These are phyloP conservation scores for Ophioderma brevispina DNA, from an alignment of 35 echinoderm and acorn worm species.

Conservation along the genomic window DNA sequence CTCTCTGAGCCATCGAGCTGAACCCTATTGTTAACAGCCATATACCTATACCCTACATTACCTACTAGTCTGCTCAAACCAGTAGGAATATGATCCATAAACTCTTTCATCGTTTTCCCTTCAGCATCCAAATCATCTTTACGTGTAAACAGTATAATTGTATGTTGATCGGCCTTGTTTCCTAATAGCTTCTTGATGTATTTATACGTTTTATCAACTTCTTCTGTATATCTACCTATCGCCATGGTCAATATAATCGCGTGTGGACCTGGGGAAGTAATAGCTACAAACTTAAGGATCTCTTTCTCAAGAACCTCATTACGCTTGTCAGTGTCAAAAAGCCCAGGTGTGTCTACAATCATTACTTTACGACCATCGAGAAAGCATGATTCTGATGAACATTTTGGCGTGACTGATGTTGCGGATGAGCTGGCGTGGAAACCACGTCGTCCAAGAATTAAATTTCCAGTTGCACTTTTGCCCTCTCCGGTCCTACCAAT, in stretches of 20 bases:
- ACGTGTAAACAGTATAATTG: neutral
- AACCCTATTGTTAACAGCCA: no score
- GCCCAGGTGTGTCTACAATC: constrained; percentile 6
- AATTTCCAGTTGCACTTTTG: constrained; percentile 25
- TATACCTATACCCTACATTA: no score
- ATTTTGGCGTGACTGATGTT: neutral
- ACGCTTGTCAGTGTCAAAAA: neutral
- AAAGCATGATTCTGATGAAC: neutral
- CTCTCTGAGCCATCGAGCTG: no score
- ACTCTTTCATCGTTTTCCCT: neutral
- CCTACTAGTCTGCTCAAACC: no score
- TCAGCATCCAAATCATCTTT: neutral
- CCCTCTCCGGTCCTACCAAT: constrained; percentile 4
- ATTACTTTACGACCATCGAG: neutral
- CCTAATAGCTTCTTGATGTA: neutral
- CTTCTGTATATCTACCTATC: neutral
- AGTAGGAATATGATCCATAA: no score
- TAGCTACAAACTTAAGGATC: neutral
- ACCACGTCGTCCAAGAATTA: neutral
- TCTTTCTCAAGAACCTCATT: neutral
- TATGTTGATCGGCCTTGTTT: neutral
- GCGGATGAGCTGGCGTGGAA: neutral
- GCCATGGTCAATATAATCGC: neutral
- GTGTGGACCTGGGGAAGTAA: neutral
- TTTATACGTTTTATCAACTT: neutral